Percentiles rank a stretch among this genome's conserved stretches.
phyloP scores from a whole-genome alignment of 2,888 invertebrate species.

The Apamea monoglypha region DNA sequence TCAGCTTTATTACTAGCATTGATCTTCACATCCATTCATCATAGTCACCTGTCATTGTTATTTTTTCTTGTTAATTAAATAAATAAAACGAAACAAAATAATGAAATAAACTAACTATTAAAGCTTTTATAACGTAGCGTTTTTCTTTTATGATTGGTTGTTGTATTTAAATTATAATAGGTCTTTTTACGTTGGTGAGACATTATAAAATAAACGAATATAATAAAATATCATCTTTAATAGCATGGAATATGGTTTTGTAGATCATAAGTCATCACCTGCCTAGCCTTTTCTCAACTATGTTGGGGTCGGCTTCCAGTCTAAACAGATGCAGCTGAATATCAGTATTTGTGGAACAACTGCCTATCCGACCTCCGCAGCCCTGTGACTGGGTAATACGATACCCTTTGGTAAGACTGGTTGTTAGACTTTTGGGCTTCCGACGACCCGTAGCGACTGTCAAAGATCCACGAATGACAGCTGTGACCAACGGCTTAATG shows the following conservation, averaged over 20 bases:
- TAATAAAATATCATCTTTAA: not conserved
- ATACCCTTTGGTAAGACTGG: no score
- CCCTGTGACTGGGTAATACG: no score
- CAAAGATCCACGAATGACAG: no score
- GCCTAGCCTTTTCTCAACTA: no score
- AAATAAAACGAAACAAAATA: not conserved
- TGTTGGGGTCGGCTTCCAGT: no score
- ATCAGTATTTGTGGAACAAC: no score
- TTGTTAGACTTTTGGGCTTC: not conserved
- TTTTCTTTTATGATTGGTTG: constrained; percentile 6
- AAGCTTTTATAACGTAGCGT: not conserved
- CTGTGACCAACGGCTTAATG: no score
- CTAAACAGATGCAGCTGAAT: no score
- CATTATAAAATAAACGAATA: not conserved
- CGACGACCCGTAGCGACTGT: no score
- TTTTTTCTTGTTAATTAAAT: constrained; percentile 9
- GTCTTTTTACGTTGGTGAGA: not conserved
- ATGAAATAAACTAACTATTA: not conserved
- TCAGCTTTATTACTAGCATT: no score
- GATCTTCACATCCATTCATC: constrained; percentile 6
- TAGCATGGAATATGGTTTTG: not conserved
- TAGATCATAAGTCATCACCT: not conserved
- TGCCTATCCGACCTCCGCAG: not conserved
- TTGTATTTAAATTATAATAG: constrained; percentile 4
- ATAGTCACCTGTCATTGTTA: not conserved